A percentile compares a stretch with the other conserved stretches of the same genome.
Evolutionary conservation across 2,888 invertebrate genomes (phyloP).

Genomic region (Hyalella azteca): DNA sequence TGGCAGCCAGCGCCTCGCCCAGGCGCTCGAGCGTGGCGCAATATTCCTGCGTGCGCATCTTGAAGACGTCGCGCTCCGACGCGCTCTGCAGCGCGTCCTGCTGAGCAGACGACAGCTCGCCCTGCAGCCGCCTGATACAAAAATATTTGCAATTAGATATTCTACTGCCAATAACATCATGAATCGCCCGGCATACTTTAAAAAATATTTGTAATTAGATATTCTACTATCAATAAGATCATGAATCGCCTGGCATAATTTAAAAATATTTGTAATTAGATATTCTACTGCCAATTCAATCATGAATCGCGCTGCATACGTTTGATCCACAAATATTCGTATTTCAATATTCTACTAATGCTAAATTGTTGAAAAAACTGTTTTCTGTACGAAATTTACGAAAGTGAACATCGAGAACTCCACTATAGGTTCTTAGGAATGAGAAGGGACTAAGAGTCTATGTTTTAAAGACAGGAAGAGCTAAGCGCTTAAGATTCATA

Average conservation of each 20-base stretch:
- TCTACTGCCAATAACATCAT: background rate
- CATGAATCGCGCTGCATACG: too few species aligned
- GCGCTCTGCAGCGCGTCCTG: constrained; percentile 46
- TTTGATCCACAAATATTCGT: background rate
- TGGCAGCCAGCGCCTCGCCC: constrained; percentile 46
- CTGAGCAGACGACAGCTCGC: constrained; percentile 44
- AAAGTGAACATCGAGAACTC: too few species aligned
- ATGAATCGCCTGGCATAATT: too few species aligned
- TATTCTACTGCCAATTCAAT: background rate
- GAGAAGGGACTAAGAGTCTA: too few species aligned
- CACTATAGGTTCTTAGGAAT: too few species aligned
- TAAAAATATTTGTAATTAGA: background rate
- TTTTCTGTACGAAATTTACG: too few species aligned
- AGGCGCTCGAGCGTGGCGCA: constrained; percentile 52
- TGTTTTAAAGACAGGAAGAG: too few species aligned
- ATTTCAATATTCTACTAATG: background rate
- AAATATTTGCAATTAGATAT: background rate
- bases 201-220: background rate
- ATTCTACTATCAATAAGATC: background rate
- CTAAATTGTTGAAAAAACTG: background rate
- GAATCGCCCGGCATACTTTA: too few species aligned
- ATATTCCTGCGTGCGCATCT: constrained; percentile 53
- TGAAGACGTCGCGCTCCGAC: constrained; percentile 50
- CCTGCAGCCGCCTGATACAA: constrained; percentile 46
- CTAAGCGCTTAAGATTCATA: too few species aligned